Evolutionary conservation across 1,140 invertebrate species (phyloP).

Genomic region (Helicoverpa armigera): DNA sequence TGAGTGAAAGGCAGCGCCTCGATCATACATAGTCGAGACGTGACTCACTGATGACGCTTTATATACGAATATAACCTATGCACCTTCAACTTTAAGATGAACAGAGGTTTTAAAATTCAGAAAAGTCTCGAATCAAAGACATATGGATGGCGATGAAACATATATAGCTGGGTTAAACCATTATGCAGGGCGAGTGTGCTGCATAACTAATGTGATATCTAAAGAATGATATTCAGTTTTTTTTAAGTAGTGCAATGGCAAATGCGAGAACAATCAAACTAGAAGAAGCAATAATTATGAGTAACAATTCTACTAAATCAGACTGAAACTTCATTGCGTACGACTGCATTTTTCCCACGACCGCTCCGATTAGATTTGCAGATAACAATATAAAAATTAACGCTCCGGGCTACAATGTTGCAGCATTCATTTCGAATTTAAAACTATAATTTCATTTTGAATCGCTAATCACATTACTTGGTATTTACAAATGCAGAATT

Average conservation of each 20-base stretch:
- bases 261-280: neutral
- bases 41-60: conserved; percentile 68
- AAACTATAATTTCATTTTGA: neutral
- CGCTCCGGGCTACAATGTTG: conserved; percentile 2
- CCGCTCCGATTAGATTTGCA: conserved; percentile 10
- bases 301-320: neutral
- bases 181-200: too few species aligned
- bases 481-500: too few species aligned
- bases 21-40: conserved; percentile 63
- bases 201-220: too few species aligned
- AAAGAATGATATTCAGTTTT: too few species aligned
- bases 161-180: too few species aligned
- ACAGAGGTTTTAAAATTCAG: neutral
- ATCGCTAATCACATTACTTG: neutral
- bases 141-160: too few species aligned
- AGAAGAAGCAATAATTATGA: neutral
- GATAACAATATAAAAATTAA: conserved; percentile 37
- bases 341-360: conserved; percentile 37
- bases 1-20: conserved; percentile 76
- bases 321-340: conserved; percentile 29
- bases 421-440: neutral
- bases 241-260: neutral
- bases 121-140: too few species aligned
- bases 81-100: neutral
- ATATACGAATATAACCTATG: conserved; percentile 48